Evolutionary conservation across 2,113 vertebrate genomes (phyloP), one percentile per base, ranked within the genome.

Genomic region (Actenoides lindsayi): DNA sequence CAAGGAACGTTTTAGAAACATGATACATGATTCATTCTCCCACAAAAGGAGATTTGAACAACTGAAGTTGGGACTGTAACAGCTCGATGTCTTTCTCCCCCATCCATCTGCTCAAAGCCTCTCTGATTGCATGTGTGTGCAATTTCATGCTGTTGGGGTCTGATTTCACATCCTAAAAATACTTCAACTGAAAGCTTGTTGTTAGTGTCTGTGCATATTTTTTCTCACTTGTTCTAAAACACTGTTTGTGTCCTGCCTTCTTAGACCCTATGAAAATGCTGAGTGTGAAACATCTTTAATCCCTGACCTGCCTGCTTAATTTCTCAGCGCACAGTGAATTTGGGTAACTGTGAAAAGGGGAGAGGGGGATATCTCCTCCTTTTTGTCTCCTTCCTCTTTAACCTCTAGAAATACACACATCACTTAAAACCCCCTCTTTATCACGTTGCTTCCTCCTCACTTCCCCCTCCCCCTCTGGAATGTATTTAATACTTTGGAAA

Each of bases 131-230:
- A 83, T 95, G 94, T 96, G 95, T 96, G 92, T 93, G 96, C 92
- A 95, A 88, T 93, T 96, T 94, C 93, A 92, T 95, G 88, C 95
- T 96, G 93, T 95, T 93, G 94, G 90, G 94, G 95, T 96, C 96
- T 96, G 93, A 95, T 96, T 95, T 97, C 92, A 83, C 73, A 90
- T 93, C 92, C 94, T 95, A 96, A 97, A 97, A 96, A 95, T 96
- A 96, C 88, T 89, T 92, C 65, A 89, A 4, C 96, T 84, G 94
- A 92, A 97, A 94, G 81, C 94, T 95, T 96, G 90, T 96, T 97
- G 90, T 96, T 95, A 92, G 90, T 93, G 92, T 95, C 77, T 71
- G 65, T 86, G 74, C 85, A 89, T 94, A 92, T 93, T 93, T 96
- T 97, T 93, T 96, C 92, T 79, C 92, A 89, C 95, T 96, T 96